phyloP scores from a whole-genome alignment of 2,113 vertebrate genomes.

The Oenanthe oenanthe region DNA sequence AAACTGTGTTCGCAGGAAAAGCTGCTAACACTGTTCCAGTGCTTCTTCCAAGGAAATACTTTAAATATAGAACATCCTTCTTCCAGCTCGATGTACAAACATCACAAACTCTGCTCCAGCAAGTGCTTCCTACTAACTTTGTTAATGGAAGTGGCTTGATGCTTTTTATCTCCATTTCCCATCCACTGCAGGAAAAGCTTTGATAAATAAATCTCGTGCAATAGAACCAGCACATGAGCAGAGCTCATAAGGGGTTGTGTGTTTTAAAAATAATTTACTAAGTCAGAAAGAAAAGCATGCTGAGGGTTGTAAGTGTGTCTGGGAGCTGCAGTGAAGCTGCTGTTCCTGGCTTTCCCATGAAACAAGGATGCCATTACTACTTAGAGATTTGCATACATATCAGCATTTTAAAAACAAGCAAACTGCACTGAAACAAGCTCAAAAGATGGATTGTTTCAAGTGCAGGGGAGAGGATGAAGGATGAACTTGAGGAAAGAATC shows the following conservation, averaged over 20 bases:
- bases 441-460: not conserved
- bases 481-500: not conserved
- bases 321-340: not conserved
- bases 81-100: not conserved
- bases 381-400: not conserved
- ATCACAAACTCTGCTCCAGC: slow-evolving; percentile 3
- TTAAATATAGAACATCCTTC: slow-evolving; percentile 10
- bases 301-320: not conserved
- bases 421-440: not conserved
- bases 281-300: not conserved
- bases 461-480: not conserved
- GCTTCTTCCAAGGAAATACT: not conserved
- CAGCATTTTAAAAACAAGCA: not conserved
- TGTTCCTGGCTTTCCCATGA: not conserved
- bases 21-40: not conserved
- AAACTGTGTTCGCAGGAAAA: not conserved
- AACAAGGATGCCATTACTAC: not conserved
- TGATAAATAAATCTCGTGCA: not conserved
- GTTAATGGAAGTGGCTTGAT: not conserved
- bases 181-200: not conserved
- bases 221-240: not conserved
- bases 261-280: not conserved
- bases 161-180: not conserved
- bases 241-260: not conserved
- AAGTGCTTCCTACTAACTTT: slow-evolving; percentile 23